Percentiles rank a stretch among this genome's conserved stretches.
Conservation (phyloP, 1,140 invertebrate genomes). For the Sarcophaga bullata region DNA sequence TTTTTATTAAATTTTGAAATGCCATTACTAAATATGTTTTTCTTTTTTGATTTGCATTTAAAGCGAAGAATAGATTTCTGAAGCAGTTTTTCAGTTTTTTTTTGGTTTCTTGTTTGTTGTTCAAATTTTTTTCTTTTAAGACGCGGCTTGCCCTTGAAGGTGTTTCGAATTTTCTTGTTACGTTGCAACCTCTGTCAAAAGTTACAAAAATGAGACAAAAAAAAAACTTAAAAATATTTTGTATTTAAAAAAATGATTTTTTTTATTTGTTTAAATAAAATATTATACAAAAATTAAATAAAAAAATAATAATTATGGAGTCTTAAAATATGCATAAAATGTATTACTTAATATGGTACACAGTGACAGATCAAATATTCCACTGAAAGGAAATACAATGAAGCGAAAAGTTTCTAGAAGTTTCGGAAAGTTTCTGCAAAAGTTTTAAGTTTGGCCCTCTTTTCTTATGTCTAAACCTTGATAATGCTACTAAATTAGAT, state of each 20-base stretch:
- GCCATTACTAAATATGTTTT: neutral
- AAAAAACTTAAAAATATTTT: neutral
- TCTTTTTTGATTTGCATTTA: slow-evolving; percentile 20
- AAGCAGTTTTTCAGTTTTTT: no score
- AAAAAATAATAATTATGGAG: no score
- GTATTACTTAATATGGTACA: no score
- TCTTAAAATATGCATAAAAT: no score
- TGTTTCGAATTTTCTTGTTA: neutral
- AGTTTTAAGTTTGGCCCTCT: no score
- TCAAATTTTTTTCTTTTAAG: neutral
- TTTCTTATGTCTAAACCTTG: no score
- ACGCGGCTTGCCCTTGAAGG: slow-evolving; percentile 8
- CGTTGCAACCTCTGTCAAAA: neutral
- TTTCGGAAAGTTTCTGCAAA: no score
- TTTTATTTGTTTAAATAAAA: neutral
- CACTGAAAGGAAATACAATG: no score
- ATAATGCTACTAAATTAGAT: no score
- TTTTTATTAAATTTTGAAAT: neutral
- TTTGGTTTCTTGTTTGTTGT: neutral
- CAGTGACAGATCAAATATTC: no score
- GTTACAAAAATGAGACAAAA: neutral
- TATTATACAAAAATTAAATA: neutral
- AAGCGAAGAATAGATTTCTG: neutral
- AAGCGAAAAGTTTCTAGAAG: no score
- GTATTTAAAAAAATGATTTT: neutral